phyloP scores from a whole-genome alignment of 2,113 vertebrate genomes.

The Trinectes maculatus region DNA sequence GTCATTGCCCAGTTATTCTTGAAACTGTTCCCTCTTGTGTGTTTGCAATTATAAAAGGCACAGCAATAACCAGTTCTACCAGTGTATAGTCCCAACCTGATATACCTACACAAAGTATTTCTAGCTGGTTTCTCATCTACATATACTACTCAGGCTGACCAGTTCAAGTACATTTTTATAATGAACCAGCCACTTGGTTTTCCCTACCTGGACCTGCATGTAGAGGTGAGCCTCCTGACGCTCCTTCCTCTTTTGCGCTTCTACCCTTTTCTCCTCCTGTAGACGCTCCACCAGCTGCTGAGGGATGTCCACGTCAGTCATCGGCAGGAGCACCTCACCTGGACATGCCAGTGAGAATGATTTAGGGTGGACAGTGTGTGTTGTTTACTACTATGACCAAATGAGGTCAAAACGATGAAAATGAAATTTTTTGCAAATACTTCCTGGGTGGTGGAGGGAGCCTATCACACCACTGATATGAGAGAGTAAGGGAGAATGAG shows the following conservation, averaged over 20 bases:
- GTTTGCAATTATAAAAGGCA: not conserved
- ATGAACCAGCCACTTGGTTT: not conserved
- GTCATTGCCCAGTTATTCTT: not conserved
- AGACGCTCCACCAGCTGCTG: constrained; percentile 97
- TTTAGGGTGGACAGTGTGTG: not conserved
- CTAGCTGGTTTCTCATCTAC: too few species aligned
- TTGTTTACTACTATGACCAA: too few species aligned
- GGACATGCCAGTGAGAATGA: not conserved
- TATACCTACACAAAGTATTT: too few species aligned
- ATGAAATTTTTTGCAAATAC: too few species aligned
- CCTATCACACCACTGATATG: not conserved
- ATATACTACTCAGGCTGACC: not conserved
- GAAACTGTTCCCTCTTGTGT: not conserved
- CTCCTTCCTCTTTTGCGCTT: constrained; percentile 98
- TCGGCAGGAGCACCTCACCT: constrained; percentile 95
- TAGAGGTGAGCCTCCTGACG: constrained; percentile 98
- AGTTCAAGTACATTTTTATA: not conserved
- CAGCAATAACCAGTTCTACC: not conserved
- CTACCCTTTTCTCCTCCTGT: constrained; percentile 98
- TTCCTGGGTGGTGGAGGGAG: not conserved
- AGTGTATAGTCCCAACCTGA: not conserved
- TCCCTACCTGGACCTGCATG: constrained; percentile 97
- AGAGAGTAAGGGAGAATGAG: not conserved
- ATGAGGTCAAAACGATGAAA: too few species aligned
- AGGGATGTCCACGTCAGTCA: constrained; percentile 97